Percentiles rank a stretch among this genome's conserved stretches.
Conservation (phyloP, 2,797 vertebrate genomes). For the Brotula barbata region DNA sequence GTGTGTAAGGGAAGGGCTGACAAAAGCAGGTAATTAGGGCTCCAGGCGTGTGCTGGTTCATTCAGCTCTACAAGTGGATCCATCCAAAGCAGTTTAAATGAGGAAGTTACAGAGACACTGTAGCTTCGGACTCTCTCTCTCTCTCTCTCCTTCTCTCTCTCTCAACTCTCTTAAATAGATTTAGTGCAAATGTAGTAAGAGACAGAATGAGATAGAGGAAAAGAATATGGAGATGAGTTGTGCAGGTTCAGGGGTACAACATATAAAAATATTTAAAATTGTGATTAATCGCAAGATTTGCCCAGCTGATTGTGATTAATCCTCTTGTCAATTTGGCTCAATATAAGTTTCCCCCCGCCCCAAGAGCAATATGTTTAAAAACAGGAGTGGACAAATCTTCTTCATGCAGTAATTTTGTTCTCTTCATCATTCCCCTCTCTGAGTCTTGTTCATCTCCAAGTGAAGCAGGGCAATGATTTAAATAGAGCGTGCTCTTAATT, state of each 20-base stretch:
- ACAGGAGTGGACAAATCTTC: too few relatives aligned
- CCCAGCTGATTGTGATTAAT: too few relatives aligned
- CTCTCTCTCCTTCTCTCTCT: conserved; percentile 6
- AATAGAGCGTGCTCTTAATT: conserved; percentile 12
- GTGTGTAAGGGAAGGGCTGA: conserved; percentile 60
- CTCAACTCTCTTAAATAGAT: too few relatives aligned
- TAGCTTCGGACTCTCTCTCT: conserved; percentile 21
- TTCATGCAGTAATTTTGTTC: conserved; percentile 2
- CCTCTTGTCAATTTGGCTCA: too few relatives aligned
- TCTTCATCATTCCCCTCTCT: conserved; percentile 24
- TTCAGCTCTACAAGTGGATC: conserved; percentile 71
- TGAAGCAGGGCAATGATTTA: too few relatives aligned
- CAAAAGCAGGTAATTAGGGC: conserved; percentile 77
- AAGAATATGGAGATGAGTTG: neutral
- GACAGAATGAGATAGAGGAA: neutral
- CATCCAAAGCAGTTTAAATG: conserved; percentile 66
- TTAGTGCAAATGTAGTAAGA: neutral
- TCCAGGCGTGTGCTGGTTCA: conserved; percentile 68
- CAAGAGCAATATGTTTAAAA: too few relatives aligned
- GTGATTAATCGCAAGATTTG: too few relatives aligned
- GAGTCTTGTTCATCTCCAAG: conserved; percentile 7
- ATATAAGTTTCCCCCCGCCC: too few relatives aligned
- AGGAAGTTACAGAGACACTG: conserved; percentile 45
- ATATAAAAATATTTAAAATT: too few relatives aligned
- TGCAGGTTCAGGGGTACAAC: conserved; percentile 2